Evolutionary conservation across 2,113 vertebrate species (phyloP), one percentile per base, ranked within the genome.

Genomic region (Hippolais icterina): DNA sequence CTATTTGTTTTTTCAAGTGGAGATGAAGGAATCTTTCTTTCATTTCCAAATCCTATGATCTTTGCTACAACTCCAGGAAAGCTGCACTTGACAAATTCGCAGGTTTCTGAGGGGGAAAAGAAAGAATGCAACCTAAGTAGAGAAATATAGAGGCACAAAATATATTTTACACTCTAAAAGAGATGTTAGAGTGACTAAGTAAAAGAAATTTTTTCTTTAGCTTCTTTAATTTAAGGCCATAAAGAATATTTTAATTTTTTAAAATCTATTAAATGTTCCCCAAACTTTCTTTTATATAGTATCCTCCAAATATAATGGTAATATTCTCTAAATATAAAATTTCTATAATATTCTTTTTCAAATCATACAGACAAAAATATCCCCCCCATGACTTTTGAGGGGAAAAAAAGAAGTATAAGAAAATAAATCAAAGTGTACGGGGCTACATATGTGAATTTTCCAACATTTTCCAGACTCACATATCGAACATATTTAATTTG

Each of bases 1-100:
- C 33, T 74, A 57, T 83, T 90, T 83, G 46, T 66, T 92, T 95
- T 86, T 92, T 83, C 68, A 89, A 89, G 44, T 47, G 44, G 24
- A 84, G 60, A 78, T 71, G 23, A 95, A 90, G 64, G 24, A 74
- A 78, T 29, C 21, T 74, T 64, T 66, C n/a, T 93, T 83, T 83
- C 21, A 71, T 89, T 94, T 94, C 68, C 22, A 75, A 66, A 84
- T 74, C 23, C 25, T 83, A 15, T 47, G 52, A 59, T 70, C 35
- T 90, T 90, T 89, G 25, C 50, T 74, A 17, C 15, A 60, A 19
- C 23, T 46, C 24, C 24, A 59, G 42, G 13, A 74, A 79, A 70
- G 21, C 3, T 78, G 22, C 29, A 27, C 22, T 66, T 81, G 46
- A 59, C 8, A 69, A 65, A 93, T 63, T 70, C 8, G 1, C 11